Conservation (phyloP, 2,888 invertebrate genomes). For the Callinectes sapidus region DNA sequence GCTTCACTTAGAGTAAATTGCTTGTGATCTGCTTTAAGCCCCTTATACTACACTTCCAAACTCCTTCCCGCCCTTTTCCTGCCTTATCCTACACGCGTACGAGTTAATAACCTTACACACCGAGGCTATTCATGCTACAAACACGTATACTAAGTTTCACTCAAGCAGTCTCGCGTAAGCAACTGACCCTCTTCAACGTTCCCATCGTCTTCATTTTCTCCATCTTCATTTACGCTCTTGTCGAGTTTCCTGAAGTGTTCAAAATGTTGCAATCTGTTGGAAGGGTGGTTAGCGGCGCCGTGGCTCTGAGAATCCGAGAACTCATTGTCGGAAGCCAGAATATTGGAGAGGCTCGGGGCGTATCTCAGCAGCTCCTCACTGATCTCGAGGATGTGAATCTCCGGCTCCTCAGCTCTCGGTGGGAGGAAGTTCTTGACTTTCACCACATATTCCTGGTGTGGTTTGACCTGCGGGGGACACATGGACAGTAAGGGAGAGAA, state of each 20-base stretch:
- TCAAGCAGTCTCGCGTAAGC: not conserved
- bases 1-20: not conserved
- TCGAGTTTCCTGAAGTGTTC: constrained; percentile 27
- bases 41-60: not conserved
- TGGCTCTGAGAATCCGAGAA: constrained; percentile 65
- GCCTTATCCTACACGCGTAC: not conserved
- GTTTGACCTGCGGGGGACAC: constrained; percentile 76
- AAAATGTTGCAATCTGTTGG: constrained; percentile 18
- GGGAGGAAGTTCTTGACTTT: constrained; percentile 78
- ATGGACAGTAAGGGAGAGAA: not conserved
- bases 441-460: constrained; percentile 77
- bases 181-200: not conserved
- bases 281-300: not conserved
- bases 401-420: constrained; percentile 76
- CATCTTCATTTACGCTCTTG: not conserved
- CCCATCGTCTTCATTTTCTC: not conserved
- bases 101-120: not conserved
- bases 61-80: not conserved
- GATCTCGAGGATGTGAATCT: constrained; percentile 75
- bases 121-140: not conserved
- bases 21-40: not conserved
- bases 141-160: not conserved
- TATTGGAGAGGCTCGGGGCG: constrained; percentile 68
- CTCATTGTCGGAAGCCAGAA: constrained; percentile 69
- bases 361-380: constrained; percentile 71